Conservation (phyloP, 2,797 vertebrate species). For the Eutrigla gurnardus region DNA sequence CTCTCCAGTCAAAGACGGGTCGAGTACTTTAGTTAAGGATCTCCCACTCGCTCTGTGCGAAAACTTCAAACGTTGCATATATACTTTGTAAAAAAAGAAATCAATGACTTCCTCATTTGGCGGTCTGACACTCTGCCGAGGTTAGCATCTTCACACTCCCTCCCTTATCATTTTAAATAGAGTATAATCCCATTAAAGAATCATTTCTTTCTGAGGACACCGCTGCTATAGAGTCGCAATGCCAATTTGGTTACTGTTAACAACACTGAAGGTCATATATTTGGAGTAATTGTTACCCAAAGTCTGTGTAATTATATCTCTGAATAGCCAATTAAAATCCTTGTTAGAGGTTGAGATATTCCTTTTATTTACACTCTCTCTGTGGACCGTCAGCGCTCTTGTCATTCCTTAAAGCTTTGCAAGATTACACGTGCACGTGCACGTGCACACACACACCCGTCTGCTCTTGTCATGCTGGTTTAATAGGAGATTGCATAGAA, state of each 20-base stretch:
- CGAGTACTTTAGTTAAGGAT: conserved; percentile 9
- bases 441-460: conserved; percentile 25
- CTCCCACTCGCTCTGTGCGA: not conserved
- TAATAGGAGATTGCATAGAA: conserved; percentile 78
- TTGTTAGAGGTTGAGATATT: conserved; percentile 76
- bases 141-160: conserved; percentile 23
- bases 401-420: conserved; percentile 54
- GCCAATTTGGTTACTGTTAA: conserved; percentile 71
- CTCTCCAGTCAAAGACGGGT: conserved; percentile 2
- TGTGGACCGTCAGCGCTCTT: conserved; percentile 63
- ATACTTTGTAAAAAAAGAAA: not conserved
- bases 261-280: conserved; percentile 80
- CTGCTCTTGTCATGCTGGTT: conserved; percentile 73
- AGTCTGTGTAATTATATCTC: conserved; percentile 79
- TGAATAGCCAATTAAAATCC: conserved; percentile 83
- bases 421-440: conserved; percentile 21
- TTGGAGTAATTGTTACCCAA: conserved; percentile 79
- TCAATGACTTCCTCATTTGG: not conserved
- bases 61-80: not conserved
- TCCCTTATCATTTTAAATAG: conserved; percentile 52
- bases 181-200: conserved; percentile 65
- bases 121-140: not conserved
- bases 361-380: conserved; percentile 79
- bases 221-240: conserved; percentile 57
- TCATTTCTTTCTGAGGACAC: conserved; percentile 57